A percentile compares a stretch with the other conserved stretches of the same genome.
Conservation (phyloP, 2,888 invertebrate species). For the Magallana nippona region DNA sequence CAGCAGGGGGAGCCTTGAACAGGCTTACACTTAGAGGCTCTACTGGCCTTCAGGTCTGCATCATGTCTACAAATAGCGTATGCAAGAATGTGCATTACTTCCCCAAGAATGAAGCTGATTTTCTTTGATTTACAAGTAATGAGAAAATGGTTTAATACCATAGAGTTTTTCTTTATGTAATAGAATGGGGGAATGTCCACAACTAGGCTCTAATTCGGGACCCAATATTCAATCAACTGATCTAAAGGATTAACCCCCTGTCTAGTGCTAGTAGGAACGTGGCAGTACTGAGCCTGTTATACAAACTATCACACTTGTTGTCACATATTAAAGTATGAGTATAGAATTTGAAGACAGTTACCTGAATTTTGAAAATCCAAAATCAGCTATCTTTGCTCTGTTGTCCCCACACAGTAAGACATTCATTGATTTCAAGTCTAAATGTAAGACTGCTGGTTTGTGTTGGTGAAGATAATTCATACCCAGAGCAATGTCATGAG, state of each 20-base stretch:
- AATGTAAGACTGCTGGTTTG: slow-evolving; percentile 73
- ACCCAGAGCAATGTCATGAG: slow-evolving; percentile 73
- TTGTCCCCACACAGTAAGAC: slow-evolving; percentile 70
- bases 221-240: no score
- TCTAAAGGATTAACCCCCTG: no score
- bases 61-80: slow-evolving; percentile 70
- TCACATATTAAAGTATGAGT: no score
- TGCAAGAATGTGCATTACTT: no score
- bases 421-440: slow-evolving; percentile 77
- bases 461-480: slow-evolving; percentile 77
- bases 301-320: no score
- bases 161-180: no score
- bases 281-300: no score
- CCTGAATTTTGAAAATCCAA: slow-evolving; percentile 79
- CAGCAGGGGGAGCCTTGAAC: slow-evolving; percentile 70
- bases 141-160: neutral
- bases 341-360: slow-evolving; percentile 41
- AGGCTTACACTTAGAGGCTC: slow-evolving; percentile 49
- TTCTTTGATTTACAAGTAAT: neutral
- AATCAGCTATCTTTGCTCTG: slow-evolving; percentile 77
- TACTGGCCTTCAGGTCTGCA: slow-evolving; percentile 64
- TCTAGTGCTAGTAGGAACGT: no score
- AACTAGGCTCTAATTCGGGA: no score
- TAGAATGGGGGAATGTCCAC: no score
- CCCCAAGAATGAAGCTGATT: no score